These are phyloP conservation scores for Sapayoa aenigma DNA, from an alignment of 2,113 vertebrate species.

Conservation along the genomic window DNA sequence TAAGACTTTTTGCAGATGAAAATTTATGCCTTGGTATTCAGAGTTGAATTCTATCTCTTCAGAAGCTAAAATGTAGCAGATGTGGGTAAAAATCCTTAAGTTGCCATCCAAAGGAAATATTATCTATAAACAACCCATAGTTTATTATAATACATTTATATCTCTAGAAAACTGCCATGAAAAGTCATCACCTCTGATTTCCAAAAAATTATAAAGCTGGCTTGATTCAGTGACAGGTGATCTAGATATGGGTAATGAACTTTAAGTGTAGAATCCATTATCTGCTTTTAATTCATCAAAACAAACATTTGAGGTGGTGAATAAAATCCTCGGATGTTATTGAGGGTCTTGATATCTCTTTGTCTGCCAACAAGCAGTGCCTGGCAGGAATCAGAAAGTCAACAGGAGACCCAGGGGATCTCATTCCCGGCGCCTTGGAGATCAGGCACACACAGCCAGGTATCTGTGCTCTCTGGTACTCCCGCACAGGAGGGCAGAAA, in stretches of 20 bases:
- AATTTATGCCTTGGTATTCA: not conserved
- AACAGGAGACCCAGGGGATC: accelerated
- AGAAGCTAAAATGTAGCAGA: not conserved
- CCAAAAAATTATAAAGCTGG: not conserved
- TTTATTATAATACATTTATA: not conserved
- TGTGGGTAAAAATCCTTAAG: not conserved
- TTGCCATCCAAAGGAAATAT: not conserved
- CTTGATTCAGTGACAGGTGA: not conserved
- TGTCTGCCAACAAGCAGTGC: accelerated
- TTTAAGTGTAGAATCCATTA: not conserved
- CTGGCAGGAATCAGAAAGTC: not conserved
- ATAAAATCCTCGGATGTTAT: not conserved
- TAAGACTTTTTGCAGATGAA: not conserved
- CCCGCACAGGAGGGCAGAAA: not conserved
- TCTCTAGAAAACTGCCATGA: not conserved
- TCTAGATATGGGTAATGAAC: not conserved
- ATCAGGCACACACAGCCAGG: not conserved
- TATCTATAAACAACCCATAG: not conserved
- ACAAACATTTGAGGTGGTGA: not conserved
- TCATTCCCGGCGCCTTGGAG: accelerated
- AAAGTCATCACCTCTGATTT: not conserved
- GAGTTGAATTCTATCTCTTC: not conserved
- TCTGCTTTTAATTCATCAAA: not conserved
- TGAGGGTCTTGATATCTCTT: not conserved
- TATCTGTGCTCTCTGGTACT: not conserved